These are phyloP conservation scores for Opisthograptis luteolata DNA, from an alignment of 2,888 invertebrate genomes.

Conservation along the genomic window DNA sequence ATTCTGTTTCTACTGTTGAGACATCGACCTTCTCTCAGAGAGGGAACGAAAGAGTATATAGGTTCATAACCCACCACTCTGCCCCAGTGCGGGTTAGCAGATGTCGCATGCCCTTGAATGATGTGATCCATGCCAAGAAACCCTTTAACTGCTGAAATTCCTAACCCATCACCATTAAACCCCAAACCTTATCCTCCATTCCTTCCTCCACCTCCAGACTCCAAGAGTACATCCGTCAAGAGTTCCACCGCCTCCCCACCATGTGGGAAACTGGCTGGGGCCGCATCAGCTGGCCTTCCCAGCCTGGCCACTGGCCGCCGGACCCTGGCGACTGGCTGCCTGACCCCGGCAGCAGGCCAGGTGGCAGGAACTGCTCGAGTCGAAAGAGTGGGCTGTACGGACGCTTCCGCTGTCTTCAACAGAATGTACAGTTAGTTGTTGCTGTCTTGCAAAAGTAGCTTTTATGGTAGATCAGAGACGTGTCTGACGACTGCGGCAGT, in stretches of 20 bases:
- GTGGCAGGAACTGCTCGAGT: slow-evolving; percentile 2
- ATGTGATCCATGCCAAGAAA: too few species aligned
- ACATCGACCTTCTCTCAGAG: too few species aligned
- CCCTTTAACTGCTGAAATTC: background rate
- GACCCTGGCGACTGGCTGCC: background rate
- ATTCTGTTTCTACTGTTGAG: too few species aligned
- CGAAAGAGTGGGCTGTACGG: slow-evolving; percentile 29
- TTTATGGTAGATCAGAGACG: too few species aligned
- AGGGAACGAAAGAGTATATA: too few species aligned
- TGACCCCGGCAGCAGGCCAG: background rate
- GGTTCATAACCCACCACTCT: background rate
- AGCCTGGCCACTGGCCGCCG: background rate
- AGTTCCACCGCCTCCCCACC: slow-evolving; percentile 12
- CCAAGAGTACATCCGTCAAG: slow-evolving; percentile 35
- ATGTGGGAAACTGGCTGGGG: slow-evolving; percentile 15
- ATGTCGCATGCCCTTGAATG: too few species aligned
- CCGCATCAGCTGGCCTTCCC: slow-evolving; percentile 1
- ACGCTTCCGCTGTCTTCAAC: slow-evolving; percentile 46
- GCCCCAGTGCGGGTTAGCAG: background rate
- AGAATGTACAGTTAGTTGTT: slow-evolving; percentile 64
- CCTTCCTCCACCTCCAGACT: slow-evolving; percentile 35
- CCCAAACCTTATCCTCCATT: slow-evolving; percentile 2
- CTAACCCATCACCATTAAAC: too few species aligned
- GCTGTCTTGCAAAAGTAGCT: slow-evolving; percentile 24
- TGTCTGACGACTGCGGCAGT: too few species aligned